phyloP scores from a whole-genome alignment of 2,797 vertebrate species.

The Rhyacichthys aspro region DNA sequence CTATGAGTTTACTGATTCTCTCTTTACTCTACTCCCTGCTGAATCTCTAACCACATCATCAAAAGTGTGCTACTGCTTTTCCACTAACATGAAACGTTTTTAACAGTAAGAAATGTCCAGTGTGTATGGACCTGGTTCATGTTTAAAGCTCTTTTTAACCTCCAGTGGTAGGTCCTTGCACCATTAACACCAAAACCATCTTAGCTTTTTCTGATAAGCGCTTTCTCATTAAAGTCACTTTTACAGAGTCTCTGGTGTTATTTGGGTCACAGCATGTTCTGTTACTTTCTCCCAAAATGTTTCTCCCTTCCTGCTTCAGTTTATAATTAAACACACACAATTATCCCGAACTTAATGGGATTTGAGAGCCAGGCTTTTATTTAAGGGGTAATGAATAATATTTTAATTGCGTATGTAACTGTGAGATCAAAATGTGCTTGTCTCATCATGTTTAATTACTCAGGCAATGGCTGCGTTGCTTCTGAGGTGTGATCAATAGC shows the following conservation, averaged over 20 bases:
- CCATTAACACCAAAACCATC: constrained; percentile 53
- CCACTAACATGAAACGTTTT: too few species aligned
- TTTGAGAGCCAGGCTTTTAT: constrained; percentile 83
- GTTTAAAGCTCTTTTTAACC: too few species aligned
- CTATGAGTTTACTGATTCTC: too few species aligned
- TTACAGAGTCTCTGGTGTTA: constrained; percentile 82
- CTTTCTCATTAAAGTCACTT: constrained; percentile 85
- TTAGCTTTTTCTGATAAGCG: constrained; percentile 84
- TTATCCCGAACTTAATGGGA: constrained; percentile 89
- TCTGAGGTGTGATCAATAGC: constrained; percentile 60
- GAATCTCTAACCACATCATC: too few species aligned
- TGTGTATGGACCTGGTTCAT: too few species aligned
- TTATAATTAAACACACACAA: constrained; percentile 88
- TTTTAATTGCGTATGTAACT: constrained; percentile 87
- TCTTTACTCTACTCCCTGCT: too few species aligned
- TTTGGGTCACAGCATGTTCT: constrained; percentile 81
- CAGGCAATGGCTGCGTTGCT: constrained; percentile 48
- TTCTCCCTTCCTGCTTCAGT: constrained; percentile 56
- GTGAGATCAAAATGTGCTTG: constrained; percentile 80
- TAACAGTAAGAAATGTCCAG: too few species aligned
- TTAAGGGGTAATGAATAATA: constrained; percentile 89
- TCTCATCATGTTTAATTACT: constrained; percentile 84
- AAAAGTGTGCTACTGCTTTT: too few species aligned
- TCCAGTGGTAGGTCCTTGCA: constrained; percentile 37
- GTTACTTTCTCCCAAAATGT: constrained; percentile 79